These are phyloP conservation scores for Leptodactylus fuscus DNA, from an alignment of 2,113 vertebrate genomes.

Conservation along the genomic window DNA sequence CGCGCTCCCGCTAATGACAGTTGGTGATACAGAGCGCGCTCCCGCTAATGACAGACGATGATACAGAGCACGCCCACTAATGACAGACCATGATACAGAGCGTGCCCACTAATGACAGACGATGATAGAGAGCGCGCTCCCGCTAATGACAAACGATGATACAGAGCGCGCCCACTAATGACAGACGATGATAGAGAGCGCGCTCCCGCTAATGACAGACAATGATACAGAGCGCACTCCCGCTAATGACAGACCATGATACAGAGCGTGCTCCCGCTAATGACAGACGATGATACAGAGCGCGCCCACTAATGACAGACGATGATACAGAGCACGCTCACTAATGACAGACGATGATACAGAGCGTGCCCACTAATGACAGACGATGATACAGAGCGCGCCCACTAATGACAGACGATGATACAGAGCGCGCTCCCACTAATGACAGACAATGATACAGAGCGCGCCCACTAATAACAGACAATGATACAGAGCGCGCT, in stretches of 20 bases:
- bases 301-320: constrained; percentile 16
- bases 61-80: constrained; percentile 25
- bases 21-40: constrained; percentile 29
- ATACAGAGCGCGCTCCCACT: constrained; percentile 26
- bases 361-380: constrained; percentile 20
- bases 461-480: constrained; percentile 13
- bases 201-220: constrained; percentile 25
- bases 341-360: constrained; percentile 39
- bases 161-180: constrained; percentile 25
- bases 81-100: constrained; percentile 29
- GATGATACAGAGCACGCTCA: constrained; percentile 24
- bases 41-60: constrained; percentile 28
- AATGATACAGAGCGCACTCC: constrained; percentile 26
- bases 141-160: constrained; percentile 34
- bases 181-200: constrained; percentile 14
- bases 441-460: constrained; percentile 35
- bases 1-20: constrained; percentile 26
- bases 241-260: constrained; percentile 34
- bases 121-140: constrained; percentile 25
- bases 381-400: constrained; percentile 15
- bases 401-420: constrained; percentile 27
- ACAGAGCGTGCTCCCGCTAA: constrained; percentile 23
- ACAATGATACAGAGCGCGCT: constrained; percentile 22
- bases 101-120: constrained; percentile 15
- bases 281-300: constrained; percentile 29